phyloP scores from a whole-genome alignment of 2,888 invertebrate genomes.

The Diaprepes abbreviatus region DNA sequence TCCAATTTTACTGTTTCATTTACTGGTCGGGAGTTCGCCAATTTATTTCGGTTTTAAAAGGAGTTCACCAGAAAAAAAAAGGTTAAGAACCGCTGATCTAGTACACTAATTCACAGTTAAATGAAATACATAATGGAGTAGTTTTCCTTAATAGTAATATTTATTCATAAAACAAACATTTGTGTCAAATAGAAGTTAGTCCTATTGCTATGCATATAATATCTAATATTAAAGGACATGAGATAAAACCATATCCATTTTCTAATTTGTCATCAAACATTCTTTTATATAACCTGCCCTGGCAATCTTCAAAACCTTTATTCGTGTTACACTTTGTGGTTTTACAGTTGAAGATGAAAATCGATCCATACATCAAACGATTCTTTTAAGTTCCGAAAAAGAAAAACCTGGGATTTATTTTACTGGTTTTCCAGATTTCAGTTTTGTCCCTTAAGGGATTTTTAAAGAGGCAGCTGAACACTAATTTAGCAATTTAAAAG shows the following conservation, averaged over 20 bases:
- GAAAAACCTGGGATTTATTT: slow-evolving; percentile 44
- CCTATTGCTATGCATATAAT: no score
- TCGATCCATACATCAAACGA: slow-evolving; percentile 44
- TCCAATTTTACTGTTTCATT: no score
- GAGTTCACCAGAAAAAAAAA: no score
- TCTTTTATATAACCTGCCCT: slow-evolving; percentile 2
- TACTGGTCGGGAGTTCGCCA: no score
- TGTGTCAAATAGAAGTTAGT: no score
- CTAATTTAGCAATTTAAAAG: slow-evolving; percentile 49
- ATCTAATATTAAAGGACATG: no score
- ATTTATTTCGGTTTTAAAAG: no score
- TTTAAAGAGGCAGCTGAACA: slow-evolving; percentile 44
- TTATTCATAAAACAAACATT: no score
- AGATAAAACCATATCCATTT: not conserved
- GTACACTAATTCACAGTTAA: no score
- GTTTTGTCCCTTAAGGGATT: slow-evolving; percentile 46
- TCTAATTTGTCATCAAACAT: slow-evolving; percentile 8
- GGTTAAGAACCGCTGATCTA: no score
- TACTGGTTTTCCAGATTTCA: slow-evolving; percentile 42
- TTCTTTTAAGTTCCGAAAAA: slow-evolving; percentile 38
- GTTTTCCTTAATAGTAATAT: no score
- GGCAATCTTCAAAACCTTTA: slow-evolving; percentile 17
- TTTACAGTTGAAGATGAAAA: slow-evolving; percentile 16
- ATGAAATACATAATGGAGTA: no score
- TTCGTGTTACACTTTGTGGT: slow-evolving; percentile 15